Conservation (phyloP, 2,113 vertebrate genomes). For the Alethe diademata region DNA sequence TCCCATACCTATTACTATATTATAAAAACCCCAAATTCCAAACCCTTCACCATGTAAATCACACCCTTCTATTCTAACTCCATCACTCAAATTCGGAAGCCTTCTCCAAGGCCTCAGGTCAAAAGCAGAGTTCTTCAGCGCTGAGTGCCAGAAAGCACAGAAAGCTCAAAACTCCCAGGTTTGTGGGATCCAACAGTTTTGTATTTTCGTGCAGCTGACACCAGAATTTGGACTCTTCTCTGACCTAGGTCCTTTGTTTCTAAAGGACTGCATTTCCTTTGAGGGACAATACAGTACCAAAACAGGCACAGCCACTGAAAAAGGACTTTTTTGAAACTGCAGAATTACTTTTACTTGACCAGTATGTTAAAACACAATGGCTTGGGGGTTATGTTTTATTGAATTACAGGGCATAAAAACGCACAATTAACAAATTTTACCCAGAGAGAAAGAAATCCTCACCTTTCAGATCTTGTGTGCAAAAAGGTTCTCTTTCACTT, state of each 20-base stretch:
- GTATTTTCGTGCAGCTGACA: neutral
- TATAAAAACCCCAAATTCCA: too few species aligned
- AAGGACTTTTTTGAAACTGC: neutral
- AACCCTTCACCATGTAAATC: too few species aligned
- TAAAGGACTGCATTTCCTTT: neutral
- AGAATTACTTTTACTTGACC: neutral
- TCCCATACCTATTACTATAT: too few species aligned
- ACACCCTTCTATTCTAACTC: too few species aligned
- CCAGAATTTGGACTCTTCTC: neutral
- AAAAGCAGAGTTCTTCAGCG: too few species aligned
- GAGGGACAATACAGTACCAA: neutral
- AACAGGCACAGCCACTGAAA: neutral
- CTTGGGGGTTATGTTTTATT: neutral
- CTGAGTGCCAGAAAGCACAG: too few species aligned
- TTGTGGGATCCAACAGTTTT: too few species aligned
- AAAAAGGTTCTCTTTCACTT: neutral
- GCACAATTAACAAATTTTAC: neutral
- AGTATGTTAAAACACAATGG: neutral
- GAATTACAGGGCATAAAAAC: neutral
- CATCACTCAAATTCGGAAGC: too few species aligned
- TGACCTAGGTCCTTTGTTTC: neutral
- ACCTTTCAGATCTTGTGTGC: neutral
- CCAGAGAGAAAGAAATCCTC: neutral
- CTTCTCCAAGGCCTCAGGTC: too few species aligned
- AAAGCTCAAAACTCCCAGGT: too few species aligned